Conservation (phyloP, 2,797 vertebrate genomes). For the Malurus splendens region DNA sequence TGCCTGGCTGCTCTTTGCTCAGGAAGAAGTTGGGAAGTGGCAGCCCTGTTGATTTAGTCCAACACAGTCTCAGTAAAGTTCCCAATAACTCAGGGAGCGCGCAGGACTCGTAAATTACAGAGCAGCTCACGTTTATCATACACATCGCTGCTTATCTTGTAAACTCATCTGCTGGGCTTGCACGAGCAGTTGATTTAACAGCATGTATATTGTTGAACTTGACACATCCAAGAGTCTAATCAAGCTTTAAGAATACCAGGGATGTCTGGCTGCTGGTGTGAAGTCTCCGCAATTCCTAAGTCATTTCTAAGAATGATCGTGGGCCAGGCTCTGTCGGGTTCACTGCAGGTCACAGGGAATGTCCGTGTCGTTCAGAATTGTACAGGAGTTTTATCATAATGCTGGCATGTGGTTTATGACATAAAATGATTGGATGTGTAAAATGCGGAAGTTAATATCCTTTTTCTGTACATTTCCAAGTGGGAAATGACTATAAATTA, state of each 20-base stretch:
- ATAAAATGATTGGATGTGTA: not conserved
- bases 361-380: rapidly evolving
- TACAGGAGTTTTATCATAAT: not conserved
- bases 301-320: not conserved
- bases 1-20: not conserved
- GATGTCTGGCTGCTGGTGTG: not conserved
- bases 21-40: not conserved
- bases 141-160: constrained; percentile 55
- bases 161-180: constrained; percentile 59
- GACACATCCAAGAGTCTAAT: constrained; percentile 48
- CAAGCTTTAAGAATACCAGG: constrained; percentile 1
- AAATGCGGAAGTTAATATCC: not conserved
- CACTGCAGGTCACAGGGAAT: not conserved
- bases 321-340: not conserved
- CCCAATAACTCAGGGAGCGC: not conserved
- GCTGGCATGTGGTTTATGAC: not conserved
- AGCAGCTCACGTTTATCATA: constrained; percentile 52
- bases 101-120: constrained; percentile 19
- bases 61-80: not conserved
- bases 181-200: constrained; percentile 57
- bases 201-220: constrained; percentile 50
- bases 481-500: not conserved
- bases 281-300: not conserved
- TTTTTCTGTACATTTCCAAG: not conserved
- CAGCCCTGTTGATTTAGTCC: not conserved